phyloP scores from a whole-genome alignment of 2,113 vertebrate genomes.

The Phalacrocorax carbo region DNA sequence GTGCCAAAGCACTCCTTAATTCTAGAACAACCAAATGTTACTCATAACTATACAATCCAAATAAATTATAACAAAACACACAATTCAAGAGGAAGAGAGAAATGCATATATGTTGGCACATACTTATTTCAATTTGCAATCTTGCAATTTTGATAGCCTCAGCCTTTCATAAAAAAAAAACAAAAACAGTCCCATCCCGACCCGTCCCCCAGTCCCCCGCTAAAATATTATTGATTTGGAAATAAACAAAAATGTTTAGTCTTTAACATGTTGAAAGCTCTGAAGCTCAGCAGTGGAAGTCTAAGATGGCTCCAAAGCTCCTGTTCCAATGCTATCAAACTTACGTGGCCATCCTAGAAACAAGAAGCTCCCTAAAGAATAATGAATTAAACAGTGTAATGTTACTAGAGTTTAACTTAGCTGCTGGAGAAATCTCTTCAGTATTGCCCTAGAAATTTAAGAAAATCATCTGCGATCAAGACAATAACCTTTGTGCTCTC shows the following conservation, averaged over 20 bases:
- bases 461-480: neutral
- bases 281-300: neutral
- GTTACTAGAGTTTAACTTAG: neutral
- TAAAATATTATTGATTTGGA: neutral
- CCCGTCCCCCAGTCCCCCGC: too few species aligned
- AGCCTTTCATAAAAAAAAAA: neutral
- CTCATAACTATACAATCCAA: neutral
- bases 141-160: neutral
- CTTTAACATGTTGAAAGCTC: neutral
- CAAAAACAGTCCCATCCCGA: too few species aligned
- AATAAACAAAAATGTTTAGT: neutral
- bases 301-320: neutral
- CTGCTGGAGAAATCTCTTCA: neutral
- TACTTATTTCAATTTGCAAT: neutral
- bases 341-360: neutral
- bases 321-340: neutral
- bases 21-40: neutral
- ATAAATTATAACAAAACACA: neutral
- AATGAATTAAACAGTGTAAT: neutral
- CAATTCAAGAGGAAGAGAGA: neutral
- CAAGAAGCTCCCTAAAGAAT: neutral
- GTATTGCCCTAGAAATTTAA: neutral
- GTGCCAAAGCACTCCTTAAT: neutral
- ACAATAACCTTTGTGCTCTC: neutral
- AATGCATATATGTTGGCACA: neutral